Base-by-base conservation (phyloP, 2,797 vertebrate genomes). In the Channallabes apus region DNA sequence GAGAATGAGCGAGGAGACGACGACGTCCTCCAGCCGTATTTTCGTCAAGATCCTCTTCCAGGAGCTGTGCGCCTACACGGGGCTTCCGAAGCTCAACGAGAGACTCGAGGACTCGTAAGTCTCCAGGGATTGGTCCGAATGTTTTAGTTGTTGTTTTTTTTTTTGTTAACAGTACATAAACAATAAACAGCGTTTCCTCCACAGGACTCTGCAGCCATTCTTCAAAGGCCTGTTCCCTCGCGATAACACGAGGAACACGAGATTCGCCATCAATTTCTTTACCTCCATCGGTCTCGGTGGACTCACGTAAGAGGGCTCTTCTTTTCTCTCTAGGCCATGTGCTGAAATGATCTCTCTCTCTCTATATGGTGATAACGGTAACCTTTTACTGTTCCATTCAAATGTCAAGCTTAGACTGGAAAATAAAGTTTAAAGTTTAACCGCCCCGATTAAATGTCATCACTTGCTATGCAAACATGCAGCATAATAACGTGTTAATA, bases 11-110 rank as follows among this genome's bases (percentile, higher is more conserved):
- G 98, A 99, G 92, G 98, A 99, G 93, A 98, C 97, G 0, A 99
- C 98, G 0, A 99, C 98, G 0, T 99, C 98, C 0, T 99, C 98
- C 78, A 99, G 98, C 84, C 96, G 98, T 90, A 99, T 99, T 91
- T 99, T 99, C 93, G 98, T 99, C n/a, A 99, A 99, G 94, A 99
- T 99, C 91, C 96, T 99, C 82, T 99, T 99, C 92, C 98, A 99
- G 90, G 98, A 99, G 86, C 96, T 99, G 1, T 99, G 98, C 91
- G 98, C 98, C 94, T 99, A 99, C 89, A 97, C 99, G 98, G 98
- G 98, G 69, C 97, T 99, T 85, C 98, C 97, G 64, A 96, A 93
- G 91, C 96, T 99, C 86, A 99, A 99, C 89, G 97, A 97, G 90
- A 94, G 98, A 86, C 95, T 99, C 84, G 98, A 99, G 91, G 98